phyloP scores from a whole-genome alignment of 2,888 invertebrate genomes.

The Eledona agricola region DNA sequence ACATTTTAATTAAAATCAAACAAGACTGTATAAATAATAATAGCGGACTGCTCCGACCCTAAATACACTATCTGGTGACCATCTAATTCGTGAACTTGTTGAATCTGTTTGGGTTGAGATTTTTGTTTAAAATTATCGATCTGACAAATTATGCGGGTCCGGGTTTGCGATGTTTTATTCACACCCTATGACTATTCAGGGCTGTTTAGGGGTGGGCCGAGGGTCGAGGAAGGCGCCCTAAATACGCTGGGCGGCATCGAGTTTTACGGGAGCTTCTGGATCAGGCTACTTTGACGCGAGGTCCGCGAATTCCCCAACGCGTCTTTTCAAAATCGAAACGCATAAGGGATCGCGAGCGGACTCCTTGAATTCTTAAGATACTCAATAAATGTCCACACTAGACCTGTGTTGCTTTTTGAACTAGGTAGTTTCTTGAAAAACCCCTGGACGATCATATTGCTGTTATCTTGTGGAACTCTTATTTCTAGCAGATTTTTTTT shows the following conservation, averaged over 20 bases:
- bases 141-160: conserved; percentile 19
- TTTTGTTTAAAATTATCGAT: conserved; percentile 23
- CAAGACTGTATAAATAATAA: conserved; percentile 12
- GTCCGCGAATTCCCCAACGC: too few species aligned
- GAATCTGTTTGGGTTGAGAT: conserved; percentile 6
- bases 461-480: too few species aligned
- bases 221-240: conserved; percentile 13
- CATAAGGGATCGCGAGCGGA: too few species aligned
- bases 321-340: too few species aligned
- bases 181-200: conserved; percentile 29
- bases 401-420: too few species aligned
- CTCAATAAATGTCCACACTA: too few species aligned
- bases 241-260: conserved; percentile 16
- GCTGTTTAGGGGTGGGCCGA: conserved; percentile 18
- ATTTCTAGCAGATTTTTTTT: too few species aligned
- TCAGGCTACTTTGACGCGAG: too few species aligned
- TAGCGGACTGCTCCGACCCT: conserved; percentile 1
- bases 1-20: conserved; percentile 19
- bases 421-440: too few species aligned
- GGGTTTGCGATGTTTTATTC: conserved; percentile 21
- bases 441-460: too few species aligned
- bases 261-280: too few species aligned
- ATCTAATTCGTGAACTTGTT: conserved; percentile 8
- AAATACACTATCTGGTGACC: conserved; percentile 1
- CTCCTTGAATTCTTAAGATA: too few species aligned